Evolutionary conservation across 2,888 invertebrate genomes (phyloP).

Genomic region (Anodontia alba): DNA sequence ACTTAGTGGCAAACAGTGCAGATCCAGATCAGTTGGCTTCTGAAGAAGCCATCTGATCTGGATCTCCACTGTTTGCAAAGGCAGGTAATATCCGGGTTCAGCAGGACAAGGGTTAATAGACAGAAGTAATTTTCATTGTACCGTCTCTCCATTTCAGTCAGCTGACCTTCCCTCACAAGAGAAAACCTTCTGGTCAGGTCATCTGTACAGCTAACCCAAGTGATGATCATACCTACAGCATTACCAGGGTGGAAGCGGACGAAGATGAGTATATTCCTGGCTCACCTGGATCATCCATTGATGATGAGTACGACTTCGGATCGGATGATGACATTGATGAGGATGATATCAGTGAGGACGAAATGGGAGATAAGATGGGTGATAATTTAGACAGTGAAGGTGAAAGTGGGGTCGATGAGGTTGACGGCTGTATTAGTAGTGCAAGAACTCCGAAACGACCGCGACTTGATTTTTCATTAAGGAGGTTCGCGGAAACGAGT

Average conservation of each 20-base stretch:
- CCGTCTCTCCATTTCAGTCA: constrained; percentile 28
- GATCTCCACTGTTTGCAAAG: too few relatives aligned
- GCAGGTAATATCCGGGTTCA: too few relatives aligned
- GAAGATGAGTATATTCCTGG: constrained; percentile 69
- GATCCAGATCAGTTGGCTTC: too few relatives aligned
- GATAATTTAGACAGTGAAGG: constrained; percentile 65
- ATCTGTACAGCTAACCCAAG: constrained; percentile 95
- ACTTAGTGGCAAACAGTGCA: too few relatives aligned
- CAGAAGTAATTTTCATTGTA: too few relatives aligned
- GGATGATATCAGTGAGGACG: constrained; percentile 55
- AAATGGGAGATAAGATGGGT: constrained; percentile 52
- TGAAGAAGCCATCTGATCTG: too few relatives aligned
- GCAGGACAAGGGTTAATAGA: too few relatives aligned
- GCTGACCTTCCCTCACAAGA: constrained; percentile 53
- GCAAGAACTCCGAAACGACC: constrained; percentile 57
- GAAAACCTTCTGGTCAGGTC: constrained; percentile 69
- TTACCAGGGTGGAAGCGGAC: constrained; percentile 69
- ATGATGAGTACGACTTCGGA: constrained; percentile 84
- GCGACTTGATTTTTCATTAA: constrained; percentile 42
- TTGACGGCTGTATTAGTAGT: constrained; percentile 69
- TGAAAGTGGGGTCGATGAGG: constrained; percentile 75
- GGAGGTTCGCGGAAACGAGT: constrained; percentile 65
- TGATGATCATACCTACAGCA: constrained; percentile 96
- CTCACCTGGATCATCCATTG: constrained; percentile 84
- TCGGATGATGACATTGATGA: constrained; percentile 73